Percentiles rank a stretch among this genome's conserved stretches.
These are phyloP conservation scores for Mus caroli DNA, from an alignment of 2,797 vertebrate genomes.

Conservation along the genomic window DNA sequence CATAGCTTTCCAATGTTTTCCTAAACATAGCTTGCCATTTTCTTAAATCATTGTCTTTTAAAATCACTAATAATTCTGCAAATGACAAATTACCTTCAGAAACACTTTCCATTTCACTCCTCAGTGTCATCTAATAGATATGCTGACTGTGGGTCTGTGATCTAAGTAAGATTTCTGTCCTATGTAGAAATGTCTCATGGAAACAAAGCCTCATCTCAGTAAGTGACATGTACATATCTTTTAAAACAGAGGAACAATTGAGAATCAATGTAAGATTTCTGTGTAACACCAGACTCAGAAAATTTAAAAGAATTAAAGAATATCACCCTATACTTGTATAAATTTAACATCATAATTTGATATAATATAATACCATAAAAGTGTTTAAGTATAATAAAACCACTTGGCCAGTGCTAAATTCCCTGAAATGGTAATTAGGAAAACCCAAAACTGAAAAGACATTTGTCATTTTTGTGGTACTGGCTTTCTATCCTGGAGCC, in stretches of 20 bases:
- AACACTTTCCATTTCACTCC: constrained; percentile 50
- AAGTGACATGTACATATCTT: background rate
- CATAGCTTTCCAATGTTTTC: background rate
- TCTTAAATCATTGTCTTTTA: background rate
- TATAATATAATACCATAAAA: background rate
- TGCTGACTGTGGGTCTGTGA: background rate
- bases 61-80: background rate
- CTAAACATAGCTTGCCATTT: background rate
- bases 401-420: background rate
- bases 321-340: background rate
- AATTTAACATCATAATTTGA: background rate
- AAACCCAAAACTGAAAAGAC: background rate
- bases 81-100: background rate
- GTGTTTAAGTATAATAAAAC: constrained; percentile 14
- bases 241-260: background rate
- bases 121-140: background rate
- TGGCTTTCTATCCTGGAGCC: background rate
- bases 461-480: background rate
- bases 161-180: constrained; percentile 13
- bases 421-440: background rate
- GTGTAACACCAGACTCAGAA: background rate
- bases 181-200: background rate
- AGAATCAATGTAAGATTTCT: background rate
- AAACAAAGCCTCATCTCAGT: background rate
- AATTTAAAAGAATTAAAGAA: background rate